Percentiles rank a stretch among this genome's conserved stretches.
phyloP scores from a whole-genome alignment of 2,113 vertebrate genomes.

The Rostratula benghalensis region DNA sequence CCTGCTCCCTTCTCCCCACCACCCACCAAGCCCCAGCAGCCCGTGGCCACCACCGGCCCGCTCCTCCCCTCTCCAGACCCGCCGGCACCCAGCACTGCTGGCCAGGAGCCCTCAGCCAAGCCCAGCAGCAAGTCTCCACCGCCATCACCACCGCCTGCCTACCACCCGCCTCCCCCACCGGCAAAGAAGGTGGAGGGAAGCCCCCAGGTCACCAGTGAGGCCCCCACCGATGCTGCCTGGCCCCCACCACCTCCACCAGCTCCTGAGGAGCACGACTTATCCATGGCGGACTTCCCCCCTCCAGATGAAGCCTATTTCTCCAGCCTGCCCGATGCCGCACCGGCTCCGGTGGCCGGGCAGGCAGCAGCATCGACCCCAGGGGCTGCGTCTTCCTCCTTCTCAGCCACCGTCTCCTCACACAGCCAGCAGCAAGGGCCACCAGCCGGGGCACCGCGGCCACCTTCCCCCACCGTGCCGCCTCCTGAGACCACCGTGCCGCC shows the following conservation, averaged over 20 bases:
- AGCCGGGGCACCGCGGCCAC: neutral
- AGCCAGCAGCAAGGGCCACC: neutral
- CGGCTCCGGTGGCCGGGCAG: accelerated
- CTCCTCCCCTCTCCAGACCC: neutral
- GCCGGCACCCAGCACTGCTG: neutral
- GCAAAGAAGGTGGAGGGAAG: slow-evolving; percentile 73
- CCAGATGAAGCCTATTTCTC: slow-evolving; percentile 84
- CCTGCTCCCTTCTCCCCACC: slow-evolving; percentile 86
- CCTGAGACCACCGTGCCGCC: neutral
- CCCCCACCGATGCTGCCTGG: slow-evolving; percentile 75
- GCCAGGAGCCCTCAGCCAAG: neutral
- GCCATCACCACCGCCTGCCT: slow-evolving; percentile 85
- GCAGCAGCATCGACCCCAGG: accelerated
- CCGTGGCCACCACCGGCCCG: neutral
- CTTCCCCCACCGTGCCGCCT: accelerated
- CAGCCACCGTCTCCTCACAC: neutral
- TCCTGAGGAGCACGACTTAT: slow-evolving; percentile 79
- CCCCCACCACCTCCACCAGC: slow-evolving; percentile 86
- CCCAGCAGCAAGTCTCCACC: slow-evolving; percentile 74
- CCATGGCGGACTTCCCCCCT: slow-evolving; percentile 84
- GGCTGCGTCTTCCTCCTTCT: neutral
- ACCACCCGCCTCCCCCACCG: slow-evolving; percentile 86
- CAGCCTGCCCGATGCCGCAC: slow-evolving; percentile 29
- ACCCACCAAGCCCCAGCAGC: slow-evolving; percentile 81
- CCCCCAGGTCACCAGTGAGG: slow-evolving; percentile 33